Evolutionary conservation across 2,888 invertebrate species (phyloP).

Genomic region (Enchytraeus crypticus): DNA sequence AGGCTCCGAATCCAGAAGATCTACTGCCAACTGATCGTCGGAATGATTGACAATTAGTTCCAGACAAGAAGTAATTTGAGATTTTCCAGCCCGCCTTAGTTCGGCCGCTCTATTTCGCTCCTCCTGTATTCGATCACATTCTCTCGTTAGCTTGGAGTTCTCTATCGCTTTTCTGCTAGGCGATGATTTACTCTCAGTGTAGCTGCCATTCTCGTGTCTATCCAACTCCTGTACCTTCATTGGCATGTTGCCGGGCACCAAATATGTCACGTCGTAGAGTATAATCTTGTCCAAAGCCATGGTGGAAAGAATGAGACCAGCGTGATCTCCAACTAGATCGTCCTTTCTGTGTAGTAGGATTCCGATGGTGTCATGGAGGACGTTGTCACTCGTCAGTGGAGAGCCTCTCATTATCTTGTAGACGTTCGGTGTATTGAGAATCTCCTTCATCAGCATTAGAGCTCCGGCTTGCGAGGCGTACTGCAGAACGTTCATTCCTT

Average conservation of each 20-base stretch:
- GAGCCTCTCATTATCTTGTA: conserved; percentile 11
- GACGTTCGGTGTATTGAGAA: conserved; percentile 15
- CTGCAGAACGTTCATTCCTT: conserved; percentile 13
- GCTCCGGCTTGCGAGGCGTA: conserved; percentile 15
- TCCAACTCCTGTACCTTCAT: no score
- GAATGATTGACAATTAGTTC: conserved; percentile 12
- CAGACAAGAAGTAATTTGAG: conserved; percentile 7
- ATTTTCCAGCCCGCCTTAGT: background rate
- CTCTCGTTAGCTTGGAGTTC: no score
- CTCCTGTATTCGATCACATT: no score
- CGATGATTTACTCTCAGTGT: no score
- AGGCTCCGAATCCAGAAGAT: conserved; percentile 9
- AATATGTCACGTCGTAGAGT: conserved; percentile 12
- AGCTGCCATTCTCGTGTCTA: no score
- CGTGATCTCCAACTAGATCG: background rate
- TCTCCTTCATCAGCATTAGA: conserved; percentile 11
- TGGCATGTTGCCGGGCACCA: conserved; percentile 10
- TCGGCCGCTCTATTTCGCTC: background rate
- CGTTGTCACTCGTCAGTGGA: background rate
- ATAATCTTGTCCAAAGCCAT: conserved; percentile 1
- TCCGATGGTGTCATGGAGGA: background rate
- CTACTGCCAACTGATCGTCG: conserved; percentile 8
- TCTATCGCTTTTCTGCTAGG: no score
- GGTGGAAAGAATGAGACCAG: background rate
- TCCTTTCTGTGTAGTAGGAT: background rate